Evolutionary conservation across 1,140 invertebrate genomes (phyloP), one percentile per base, ranked within the genome.

Genomic region (Ceratosolen fusciceps): DNA sequence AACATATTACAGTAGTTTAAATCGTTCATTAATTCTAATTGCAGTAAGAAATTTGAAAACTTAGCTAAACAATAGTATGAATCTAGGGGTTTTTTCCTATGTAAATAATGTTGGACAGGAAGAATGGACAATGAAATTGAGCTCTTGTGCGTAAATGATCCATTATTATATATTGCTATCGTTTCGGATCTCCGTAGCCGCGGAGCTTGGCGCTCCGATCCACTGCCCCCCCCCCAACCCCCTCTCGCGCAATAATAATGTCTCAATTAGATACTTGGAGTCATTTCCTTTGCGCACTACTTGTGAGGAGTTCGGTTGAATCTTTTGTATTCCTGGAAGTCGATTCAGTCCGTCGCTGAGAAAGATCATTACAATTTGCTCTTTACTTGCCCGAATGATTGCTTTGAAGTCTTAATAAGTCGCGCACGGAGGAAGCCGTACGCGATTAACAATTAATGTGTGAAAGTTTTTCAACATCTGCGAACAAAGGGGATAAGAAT

Each of bases 201-300:
- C 3, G 21, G 39, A 34, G n/a, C 7, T n/a, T 24, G 9, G 14
- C 12, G 24, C 56, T 60, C 56, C 56, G 29, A 24, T 26, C 56
- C n/a, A 56, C 9, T 24, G 12, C 54, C 54, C 26, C 54, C 19
- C 21, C 29, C 56, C 7, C 56, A 12, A 3, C 10, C 58, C 19
- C n/a, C 21, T 26, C 68, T 31, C 43, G 3, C 68, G 29, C 47
- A 39, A 71, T 71, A 52, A 39, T 71, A 52, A 71, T 71, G 68
- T 52, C 47, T 71, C 68, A 71, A 71, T 71, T 71, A 71, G 58
- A 34, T 31, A 62, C 58, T 62, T 34, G 29, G 14, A 4, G 58
- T 62, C 31, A 62, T 62, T 58, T 58, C 1, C 54, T 26, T n/a
- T 26, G 54, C 24, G 54, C 24, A n/a, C n/a, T 58, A 24, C 54